These are phyloP conservation scores for Pharmacophagus antenor DNA, from an alignment of 2,888 invertebrate genomes.

Conservation along the genomic window DNA sequence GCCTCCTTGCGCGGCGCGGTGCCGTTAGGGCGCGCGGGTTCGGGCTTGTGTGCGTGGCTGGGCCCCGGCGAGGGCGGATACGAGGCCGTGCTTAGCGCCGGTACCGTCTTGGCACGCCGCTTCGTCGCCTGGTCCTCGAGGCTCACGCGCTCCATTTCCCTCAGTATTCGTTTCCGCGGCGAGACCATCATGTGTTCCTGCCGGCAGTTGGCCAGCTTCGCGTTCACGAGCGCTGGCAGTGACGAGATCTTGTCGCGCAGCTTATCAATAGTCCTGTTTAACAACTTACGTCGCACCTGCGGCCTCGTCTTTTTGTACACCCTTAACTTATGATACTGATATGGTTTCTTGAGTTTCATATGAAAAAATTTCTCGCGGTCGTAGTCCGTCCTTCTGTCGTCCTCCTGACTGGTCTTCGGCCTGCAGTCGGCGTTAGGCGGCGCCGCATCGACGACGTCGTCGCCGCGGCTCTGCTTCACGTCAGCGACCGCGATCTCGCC, in stretches of 20 bases:
- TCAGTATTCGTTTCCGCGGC: conserved; percentile 89
- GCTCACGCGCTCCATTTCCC: conserved; percentile 89
- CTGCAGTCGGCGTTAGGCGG: conserved; percentile 40
- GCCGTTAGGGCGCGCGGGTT: conserved; percentile 48
- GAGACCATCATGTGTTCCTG: conserved; percentile 85
- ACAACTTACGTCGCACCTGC: conserved; percentile 57
- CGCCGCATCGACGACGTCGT: conserved; percentile 56
- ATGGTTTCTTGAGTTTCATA: conserved; percentile 77
- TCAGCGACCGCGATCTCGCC: conserved; percentile 55
- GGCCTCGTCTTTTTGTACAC: conserved; percentile 72
- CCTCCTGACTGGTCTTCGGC: conserved; percentile 45
- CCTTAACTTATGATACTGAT: conserved; percentile 75
- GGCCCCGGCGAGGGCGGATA: conserved; percentile 48
- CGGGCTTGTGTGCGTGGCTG: conserved; percentile 51
- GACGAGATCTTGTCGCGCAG: conserved; percentile 65
- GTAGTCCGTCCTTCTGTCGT: conserved; percentile 60
- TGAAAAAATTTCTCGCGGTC: conserved; percentile 72
- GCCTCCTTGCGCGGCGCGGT: conserved; percentile 52
- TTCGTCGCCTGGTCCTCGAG: conserved; percentile 85
- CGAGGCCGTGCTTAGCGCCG: conserved; percentile 62
- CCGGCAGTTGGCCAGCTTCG: conserved; percentile 68
- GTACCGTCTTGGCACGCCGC: conserved; percentile 77
- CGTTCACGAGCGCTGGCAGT: conserved; percentile 65
- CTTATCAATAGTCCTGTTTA: conserved; percentile 57
- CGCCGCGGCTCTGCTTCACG: conserved; percentile 40